Percentiles rank a stretch among this genome's conserved stretches.
Conservation (phyloP, 35 echinoderm and acorn worm genomes). For the Ophiothrix spiculata region DNA sequence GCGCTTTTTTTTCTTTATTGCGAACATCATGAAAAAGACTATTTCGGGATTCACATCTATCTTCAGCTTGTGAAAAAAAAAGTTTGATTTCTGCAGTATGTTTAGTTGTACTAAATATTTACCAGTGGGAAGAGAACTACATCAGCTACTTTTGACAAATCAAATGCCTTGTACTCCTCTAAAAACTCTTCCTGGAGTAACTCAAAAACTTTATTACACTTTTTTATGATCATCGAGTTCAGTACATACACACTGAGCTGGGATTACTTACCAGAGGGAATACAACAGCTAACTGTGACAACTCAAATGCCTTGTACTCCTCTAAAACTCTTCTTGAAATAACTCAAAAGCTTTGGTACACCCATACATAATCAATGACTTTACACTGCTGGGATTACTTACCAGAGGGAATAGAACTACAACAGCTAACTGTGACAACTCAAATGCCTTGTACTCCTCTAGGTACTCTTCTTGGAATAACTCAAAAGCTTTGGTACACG, state of each 20-base stretch:
- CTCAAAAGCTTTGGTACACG: conserved; percentile 58
- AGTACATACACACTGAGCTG: too few relatives aligned
- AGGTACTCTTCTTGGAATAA: conserved; percentile 44
- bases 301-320: conserved; percentile 89
- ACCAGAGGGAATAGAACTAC: conserved; percentile 77
- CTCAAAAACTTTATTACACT: conserved; percentile 51
- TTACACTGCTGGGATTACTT: conserved; percentile 41
- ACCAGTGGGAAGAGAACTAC: conserved; percentile 77
- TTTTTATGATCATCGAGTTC: too few relatives aligned
- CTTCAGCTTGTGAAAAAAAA: too few relatives aligned
- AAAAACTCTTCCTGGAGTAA: conserved; percentile 43
- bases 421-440: conserved; percentile 67
- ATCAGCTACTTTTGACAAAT: conserved; percentile 64
- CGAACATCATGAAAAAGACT: too few relatives aligned
- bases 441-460: conserved; percentile 90
- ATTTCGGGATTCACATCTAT: too few relatives aligned
- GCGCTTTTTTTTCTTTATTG: too few relatives aligned
- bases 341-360: conserved; percentile 54
- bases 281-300: conserved; percentile 66
- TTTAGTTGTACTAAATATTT: too few relatives aligned
- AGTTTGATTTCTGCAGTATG: too few relatives aligned
- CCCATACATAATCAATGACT: conserved; percentile 59
- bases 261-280: conserved; percentile 94
- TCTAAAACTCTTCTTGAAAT: conserved; percentile 52
- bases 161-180: conserved; percentile 90